Evolutionary conservation across 2,113 vertebrate genomes (phyloP).

Genomic region (Pteruthius melanotis): DNA sequence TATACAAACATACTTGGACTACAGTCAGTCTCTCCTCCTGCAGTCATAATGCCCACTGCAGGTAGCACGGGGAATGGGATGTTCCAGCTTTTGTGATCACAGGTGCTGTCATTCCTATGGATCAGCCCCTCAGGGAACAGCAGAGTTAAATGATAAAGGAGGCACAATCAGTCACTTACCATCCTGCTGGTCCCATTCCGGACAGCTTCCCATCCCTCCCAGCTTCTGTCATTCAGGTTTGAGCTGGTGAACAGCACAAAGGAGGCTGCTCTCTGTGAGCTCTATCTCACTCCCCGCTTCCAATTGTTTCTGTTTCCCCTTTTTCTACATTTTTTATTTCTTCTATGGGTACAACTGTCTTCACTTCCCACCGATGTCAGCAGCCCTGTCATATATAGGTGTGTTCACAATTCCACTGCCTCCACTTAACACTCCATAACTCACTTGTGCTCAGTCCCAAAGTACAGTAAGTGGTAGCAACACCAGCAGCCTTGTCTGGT

Average conservation of each 20-base stretch:
- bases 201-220: neutral
- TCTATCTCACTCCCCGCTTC: neutral
- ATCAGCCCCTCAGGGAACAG: neutral
- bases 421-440: conserved; percentile 56
- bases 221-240: neutral
- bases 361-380: conserved; percentile 61
- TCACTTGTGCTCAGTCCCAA: conserved; percentile 18
- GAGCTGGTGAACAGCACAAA: neutral
- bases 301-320: conserved; percentile 14
- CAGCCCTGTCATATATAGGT: conserved; percentile 39
- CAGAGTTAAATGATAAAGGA: neutral
- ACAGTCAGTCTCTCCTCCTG: neutral
- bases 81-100: neutral
- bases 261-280: neutral
- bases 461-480: conserved; percentile 15
- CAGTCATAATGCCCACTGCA: neutral
- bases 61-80: neutral
- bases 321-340: conserved; percentile 31
- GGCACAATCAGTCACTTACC: neutral
- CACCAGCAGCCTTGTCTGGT: conserved; percentile 41
- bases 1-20: neutral
- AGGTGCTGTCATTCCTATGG: neutral
- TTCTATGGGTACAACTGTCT: conserved; percentile 54
- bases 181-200: neutral
- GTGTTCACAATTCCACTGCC: conserved; percentile 47